Conservation (phyloP, 2,888 invertebrate genomes). For the Apodemia hepburni region DNA sequence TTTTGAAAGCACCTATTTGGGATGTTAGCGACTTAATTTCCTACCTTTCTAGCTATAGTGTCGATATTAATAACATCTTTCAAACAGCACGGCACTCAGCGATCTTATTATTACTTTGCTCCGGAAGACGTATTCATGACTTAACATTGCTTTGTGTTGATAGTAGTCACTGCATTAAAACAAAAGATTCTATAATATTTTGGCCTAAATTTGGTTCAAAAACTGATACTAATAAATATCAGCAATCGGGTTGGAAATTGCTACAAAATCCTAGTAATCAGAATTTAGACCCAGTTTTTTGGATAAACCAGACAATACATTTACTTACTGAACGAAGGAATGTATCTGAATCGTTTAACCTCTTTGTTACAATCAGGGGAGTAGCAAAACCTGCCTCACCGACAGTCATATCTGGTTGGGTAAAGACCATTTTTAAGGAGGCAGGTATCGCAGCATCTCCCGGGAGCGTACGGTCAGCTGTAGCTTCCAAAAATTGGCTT, state of each 20-base stretch:
- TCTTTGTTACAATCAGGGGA: conserved; percentile 6
- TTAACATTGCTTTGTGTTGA: conserved; percentile 14
- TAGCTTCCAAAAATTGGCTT: conserved; percentile 33
- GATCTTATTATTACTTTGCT: conserved; percentile 16
- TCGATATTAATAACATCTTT: conserved; percentile 1
- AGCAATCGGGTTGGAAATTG: conserved; percentile 22
- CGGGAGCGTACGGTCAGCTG: conserved; percentile 33
- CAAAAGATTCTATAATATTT: conserved; percentile 13
- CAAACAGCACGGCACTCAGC: conserved; percentile 19
- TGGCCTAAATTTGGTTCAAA: conserved; percentile 23
- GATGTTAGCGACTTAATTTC: conserved; percentile 2
- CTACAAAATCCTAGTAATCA: background rate
- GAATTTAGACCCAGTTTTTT: background rate
- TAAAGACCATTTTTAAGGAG: conserved; percentile 17
- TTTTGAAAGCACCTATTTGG: conserved; percentile 23
- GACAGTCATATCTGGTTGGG: conserved; percentile 1
- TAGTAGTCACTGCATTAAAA: background rate
- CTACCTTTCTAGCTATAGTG: conserved; percentile 7
- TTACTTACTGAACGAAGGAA: background rate
- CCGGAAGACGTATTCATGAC: conserved; percentile 13
- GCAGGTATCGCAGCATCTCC: conserved; percentile 30
- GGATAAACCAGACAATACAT: background rate
- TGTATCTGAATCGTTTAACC: background rate
- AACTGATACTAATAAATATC: conserved; percentile 14
- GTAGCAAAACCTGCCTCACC: conserved; percentile 1